Conservation (phyloP, 2,888 invertebrate species). For the Trachelus tabidus region DNA sequence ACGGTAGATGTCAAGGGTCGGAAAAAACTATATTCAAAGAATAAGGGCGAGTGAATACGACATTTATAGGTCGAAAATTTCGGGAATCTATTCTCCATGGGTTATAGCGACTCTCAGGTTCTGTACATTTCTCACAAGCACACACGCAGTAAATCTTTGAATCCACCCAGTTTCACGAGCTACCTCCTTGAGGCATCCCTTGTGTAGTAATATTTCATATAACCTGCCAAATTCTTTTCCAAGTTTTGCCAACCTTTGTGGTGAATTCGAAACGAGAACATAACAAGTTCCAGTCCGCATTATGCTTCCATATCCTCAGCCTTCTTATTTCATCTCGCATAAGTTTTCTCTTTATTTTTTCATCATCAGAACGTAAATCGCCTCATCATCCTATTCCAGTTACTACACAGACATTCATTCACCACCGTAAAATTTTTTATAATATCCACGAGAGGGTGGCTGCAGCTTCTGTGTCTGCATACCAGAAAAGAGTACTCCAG, state of each 20-base stretch:
- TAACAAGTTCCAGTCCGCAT: neutral
- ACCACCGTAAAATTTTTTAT: neutral
- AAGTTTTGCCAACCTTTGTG: neutral
- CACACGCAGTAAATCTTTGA: neutral
- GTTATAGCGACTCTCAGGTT: neutral
- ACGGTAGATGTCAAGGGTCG: neutral
- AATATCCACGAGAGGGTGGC: neutral
- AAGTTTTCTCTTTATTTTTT: neutral
- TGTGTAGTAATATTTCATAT: neutral
- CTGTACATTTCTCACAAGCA: neutral
- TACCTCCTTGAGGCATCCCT: neutral
- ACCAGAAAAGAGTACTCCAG: neutral
- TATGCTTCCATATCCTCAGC: neutral
- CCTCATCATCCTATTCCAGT: neutral
- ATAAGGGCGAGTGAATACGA: neutral
- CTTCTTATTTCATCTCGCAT: neutral
- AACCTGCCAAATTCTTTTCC: neutral
- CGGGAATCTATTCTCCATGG: neutral
- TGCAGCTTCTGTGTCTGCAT: neutral
- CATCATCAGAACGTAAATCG: neutral
- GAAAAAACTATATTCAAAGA: neutral
- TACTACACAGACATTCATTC: neutral
- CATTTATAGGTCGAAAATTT: neutral
- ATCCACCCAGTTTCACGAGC: neutral
- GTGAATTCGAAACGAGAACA: neutral